Evolutionary conservation across 2,888 invertebrate species (phyloP), one percentile per base, ranked within the genome.

Genomic region (Drosophila lacicola): DNA sequence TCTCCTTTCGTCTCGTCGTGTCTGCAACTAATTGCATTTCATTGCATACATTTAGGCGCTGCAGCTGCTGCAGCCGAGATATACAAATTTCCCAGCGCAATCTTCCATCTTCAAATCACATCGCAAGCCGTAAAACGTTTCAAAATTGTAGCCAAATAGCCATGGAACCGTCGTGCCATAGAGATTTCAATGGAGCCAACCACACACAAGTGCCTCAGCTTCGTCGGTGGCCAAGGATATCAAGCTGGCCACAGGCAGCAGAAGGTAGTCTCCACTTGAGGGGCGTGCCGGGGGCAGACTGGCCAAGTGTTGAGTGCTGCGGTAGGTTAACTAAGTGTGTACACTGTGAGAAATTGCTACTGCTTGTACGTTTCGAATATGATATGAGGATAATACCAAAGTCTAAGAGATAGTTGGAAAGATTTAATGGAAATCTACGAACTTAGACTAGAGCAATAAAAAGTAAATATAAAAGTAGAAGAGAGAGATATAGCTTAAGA

Each of bases 1-100:
- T 11, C 36, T 3, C 2, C 3, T 5, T 17, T 4, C 25, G 2
- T 29, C 21, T 58, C 29, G 42, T 29, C 64, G 55, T 47, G 55
- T 36, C 61, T 87, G 85, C 88, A 80, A 80, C 88, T 83, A 83
- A 83, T 83, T 83, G 83, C 84, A 88, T 85, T 85, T 72, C 83
- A 75, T 81, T 83, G 88, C 88, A 85, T 85, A 85, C 80, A 78
- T 81, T 83, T 70, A 78, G 88, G 85, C 70, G 79, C 67, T 62
- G 57, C 58, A 55, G 57, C 55, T 55, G 63, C 70, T 55, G 56
- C 78, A 65, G 14, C 58, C 56, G 44, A 57, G 58, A 45, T 17
- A 14, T 14, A 60, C 55, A 37, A 54, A 47, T 47, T 65, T 41
- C 62, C 51, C 55, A 36, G 10, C 44, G 19, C 50, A 71, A 71